Percentiles rank a stretch among this genome's conserved stretches.
These are phyloP conservation scores for Phorcus lineatus DNA, from an alignment of 2,888 invertebrate genomes.

Conservation along the genomic window DNA sequence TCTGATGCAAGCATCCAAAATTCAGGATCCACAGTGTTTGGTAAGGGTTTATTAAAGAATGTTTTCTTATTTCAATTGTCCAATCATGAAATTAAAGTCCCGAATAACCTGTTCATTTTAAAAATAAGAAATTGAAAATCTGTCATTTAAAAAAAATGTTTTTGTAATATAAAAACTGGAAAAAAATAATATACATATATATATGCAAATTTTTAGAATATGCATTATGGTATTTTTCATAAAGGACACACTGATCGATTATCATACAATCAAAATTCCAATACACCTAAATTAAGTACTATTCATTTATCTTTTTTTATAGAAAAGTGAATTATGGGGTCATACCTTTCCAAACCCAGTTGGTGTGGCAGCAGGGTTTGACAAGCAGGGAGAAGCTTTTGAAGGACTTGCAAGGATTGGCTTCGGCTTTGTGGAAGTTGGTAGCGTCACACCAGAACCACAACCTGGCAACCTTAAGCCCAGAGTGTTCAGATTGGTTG, in stretches of 20 bases:
- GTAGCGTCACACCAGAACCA: conserved; percentile 94
- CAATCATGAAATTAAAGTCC: too few species aligned
- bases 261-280: too few species aligned
- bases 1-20: conserved; percentile 81
- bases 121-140: too few species aligned
- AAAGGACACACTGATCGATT: too few species aligned
- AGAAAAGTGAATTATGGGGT: conserved; percentile 86
- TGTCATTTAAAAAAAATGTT: too few species aligned
- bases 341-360: conserved; percentile 88
- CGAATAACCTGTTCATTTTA: too few species aligned
- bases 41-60: conserved; percentile 76
- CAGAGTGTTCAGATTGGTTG: conserved; percentile 89
- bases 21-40: conserved; percentile 81
- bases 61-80: background rate
- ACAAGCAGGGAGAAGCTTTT: conserved; percentile 96
- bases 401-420: conserved; percentile 88
- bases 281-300: too few species aligned
- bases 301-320: too few species aligned
- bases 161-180: too few species aligned
- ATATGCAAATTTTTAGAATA: too few species aligned
- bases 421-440: conserved; percentile 96
- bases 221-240: too few species aligned
- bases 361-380: conserved; percentile 99
- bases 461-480: conserved; percentile 95
- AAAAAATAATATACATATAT: too few species aligned